Base-by-base conservation (phyloP, 2,113 vertebrate genomes). In the Fulica atra region DNA sequence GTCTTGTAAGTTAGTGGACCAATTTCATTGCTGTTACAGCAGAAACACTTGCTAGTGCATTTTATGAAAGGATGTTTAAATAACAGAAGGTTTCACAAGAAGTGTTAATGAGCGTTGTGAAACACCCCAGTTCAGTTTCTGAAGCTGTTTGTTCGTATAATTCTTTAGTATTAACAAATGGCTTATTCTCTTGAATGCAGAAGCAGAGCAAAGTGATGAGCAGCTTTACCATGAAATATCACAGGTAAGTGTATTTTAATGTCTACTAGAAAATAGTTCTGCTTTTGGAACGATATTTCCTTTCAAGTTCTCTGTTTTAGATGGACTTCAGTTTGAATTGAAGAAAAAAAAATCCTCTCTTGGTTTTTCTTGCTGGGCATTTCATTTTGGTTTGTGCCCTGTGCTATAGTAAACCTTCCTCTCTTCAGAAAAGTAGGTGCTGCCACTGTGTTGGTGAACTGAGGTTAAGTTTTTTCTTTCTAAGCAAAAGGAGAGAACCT, bases 221-320 rank as follows among this genome's bases (percentile, higher is more conserved):
- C 99, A 99, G 79, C 98, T 99, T 77, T 99, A 98, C 97, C 98
- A 99, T 97, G 99, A 99, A 98, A 99, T 99, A 96, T 99, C 99
- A 71, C 99, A 99, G 98, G 99, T 99, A 81, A 89, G 98, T 86
- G 13, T 59, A 31, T 48, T 91, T 72, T 63, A 71, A 9, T 53
- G 19, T 81, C 89, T 71, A 11, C 31, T 93, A 40, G 24, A 74
- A 78, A 72, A 78, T 31, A 50, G 48, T 28, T 44, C 69, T 23
- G 25, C 46, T 60, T 91, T 65, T 85, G 12, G 31, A 76, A 35
- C 79, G n/a, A 21, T 51, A 48, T 95, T 46, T 91, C 21, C 17
- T 53, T 82, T 86, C 11, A 80, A 56, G 16, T n/a, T 76, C 61
- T 56, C 57, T 91, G 11, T 63, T 78, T 68, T 63, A 80, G 23